Percentiles rank a stretch among this genome's conserved stretches.
These are phyloP conservation scores for Lysiphlebus fabarum DNA, from an alignment of 1,140 invertebrate genomes.

Conservation along the genomic window DNA sequence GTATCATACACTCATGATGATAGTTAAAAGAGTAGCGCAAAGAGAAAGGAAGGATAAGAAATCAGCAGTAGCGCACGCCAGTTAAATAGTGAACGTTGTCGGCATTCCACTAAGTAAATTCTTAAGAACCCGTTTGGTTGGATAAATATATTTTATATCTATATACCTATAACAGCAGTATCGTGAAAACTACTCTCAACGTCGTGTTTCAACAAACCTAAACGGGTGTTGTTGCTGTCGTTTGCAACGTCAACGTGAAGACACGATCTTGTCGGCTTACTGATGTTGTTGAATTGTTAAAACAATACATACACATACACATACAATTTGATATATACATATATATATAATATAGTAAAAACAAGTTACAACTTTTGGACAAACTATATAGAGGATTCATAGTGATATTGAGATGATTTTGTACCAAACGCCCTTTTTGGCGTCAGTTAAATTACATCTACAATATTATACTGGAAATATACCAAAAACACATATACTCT, in stretches of 20 bases:
- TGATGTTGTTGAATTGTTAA: no score
- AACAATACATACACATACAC: no score
- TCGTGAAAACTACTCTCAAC: not conserved
- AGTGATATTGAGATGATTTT: no score
- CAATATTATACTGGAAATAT: not conserved
- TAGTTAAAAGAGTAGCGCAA: conserved; percentile 23
- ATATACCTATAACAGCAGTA: not conserved
- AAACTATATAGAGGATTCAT: no score
- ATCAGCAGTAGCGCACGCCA: conserved; percentile 33
- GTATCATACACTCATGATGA: no score
- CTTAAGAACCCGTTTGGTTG: conserved; percentile 49
- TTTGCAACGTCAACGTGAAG: not conserved
- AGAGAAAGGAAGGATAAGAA: conserved; percentile 23
- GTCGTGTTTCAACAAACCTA: conserved; percentile 2
- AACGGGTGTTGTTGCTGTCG: not conserved
- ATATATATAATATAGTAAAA: no score
- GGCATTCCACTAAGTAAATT: conserved; percentile 47
- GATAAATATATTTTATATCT: conserved; percentile 24
- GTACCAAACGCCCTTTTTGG: no score
- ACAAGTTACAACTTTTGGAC: no score
- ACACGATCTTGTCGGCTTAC: no score
- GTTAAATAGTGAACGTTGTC: conserved; percentile 43
- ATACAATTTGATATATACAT: no score
- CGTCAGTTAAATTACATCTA: not conserved
- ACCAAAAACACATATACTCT: no score